Conservation (phyloP, 92 coral and sea anemone species). For the Phenganax subtilis region DNA sequence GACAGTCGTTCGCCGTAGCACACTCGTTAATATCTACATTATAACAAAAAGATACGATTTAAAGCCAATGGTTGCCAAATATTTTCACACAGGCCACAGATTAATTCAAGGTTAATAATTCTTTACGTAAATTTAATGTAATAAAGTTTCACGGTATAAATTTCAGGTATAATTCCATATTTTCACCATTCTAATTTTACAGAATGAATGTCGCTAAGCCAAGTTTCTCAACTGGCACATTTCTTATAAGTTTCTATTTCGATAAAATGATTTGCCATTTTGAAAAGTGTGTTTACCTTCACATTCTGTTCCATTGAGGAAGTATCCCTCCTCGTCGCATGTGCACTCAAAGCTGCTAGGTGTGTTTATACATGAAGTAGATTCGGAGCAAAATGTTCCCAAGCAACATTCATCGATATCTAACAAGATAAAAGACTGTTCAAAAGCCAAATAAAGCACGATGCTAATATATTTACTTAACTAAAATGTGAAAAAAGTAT, state of each 20-base stretch:
- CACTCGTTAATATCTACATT: constrained; percentile 25
- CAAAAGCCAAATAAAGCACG: background rate
- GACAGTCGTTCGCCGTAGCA: background rate
- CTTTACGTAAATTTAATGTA: too few relatives aligned
- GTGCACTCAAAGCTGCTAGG: constrained; percentile 14
- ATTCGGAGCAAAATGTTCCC: background rate
- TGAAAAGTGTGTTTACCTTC: background rate
- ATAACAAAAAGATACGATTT: background rate
- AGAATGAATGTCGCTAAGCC: too few relatives aligned
- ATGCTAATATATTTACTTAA: too few relatives aligned
- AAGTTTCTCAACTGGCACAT: background rate
- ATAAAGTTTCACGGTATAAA: too few relatives aligned
- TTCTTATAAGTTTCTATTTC: background rate
- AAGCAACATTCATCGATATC: constrained; percentile 17
- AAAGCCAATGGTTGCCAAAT: background rate
- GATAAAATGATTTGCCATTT: background rate
- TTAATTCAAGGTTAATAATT: background rate
- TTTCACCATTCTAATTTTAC: too few relatives aligned
- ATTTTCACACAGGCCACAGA: background rate
- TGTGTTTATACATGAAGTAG: background rate
- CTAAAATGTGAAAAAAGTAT: too few relatives aligned
- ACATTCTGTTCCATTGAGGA: background rate
- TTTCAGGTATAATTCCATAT: too few relatives aligned
- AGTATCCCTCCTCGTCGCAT: background rate
- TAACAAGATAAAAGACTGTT: background rate